Base-by-base conservation (phyloP, 37 sponge, comb jelly and placozoan species). In the Mnemiopsis leidyi region DNA sequence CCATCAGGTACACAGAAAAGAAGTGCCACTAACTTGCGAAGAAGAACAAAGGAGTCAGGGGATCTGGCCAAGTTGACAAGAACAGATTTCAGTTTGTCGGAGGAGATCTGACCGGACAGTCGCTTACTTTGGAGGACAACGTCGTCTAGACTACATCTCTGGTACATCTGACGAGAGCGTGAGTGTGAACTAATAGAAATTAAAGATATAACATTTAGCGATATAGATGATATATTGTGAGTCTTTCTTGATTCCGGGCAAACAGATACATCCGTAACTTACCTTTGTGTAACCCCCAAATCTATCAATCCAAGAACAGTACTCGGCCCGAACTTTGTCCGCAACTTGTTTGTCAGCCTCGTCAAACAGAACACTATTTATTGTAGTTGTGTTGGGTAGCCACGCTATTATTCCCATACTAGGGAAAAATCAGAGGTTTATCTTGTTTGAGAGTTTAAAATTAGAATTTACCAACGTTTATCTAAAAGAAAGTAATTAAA, bases 121-220 rank as follows among this genome's bases (percentile, higher is more conserved):
- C 32, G 30, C 35, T 32, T 32, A 16, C 35, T 28, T 20, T 77
- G 79, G 26, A 32, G 32, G 9, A 16, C 35, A 34, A 77, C 79
- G 32, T 77, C 79, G 36, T 34, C 79, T 34, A 34, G 1, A 32
- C 35, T 77, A 18, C 36, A 77, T 32, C 79, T 31, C 36, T 77
- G 79, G 79, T 77, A 77, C 79, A 77, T 77, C 79, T 77, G 79
- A 77, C n/a, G n/a, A n/a, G n/a, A n/a, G n/a, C n/a, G n/a, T n/a
- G n/a, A n/a, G n/a, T n/a, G n/a, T n/a, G n/a, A n/a, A n/a, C n/a
- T n/a, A n/a, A n/a, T n/a, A n/a, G n/a, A n/a, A n/a, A n/a, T n/a
- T n/a, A n/a, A n/a, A n/a, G n/a, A n/a, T n/a, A n/a, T n/a, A n/a
- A n/a, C n/a, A n/a, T n/a, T n/a, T n/a, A n/a, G n/a, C n/a, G n/a